A percentile compares a stretch with the other conserved stretches of the same genome.
Evolutionary conservation across 2,888 invertebrate species (phyloP).

Genomic region (Julus scandinavius): DNA sequence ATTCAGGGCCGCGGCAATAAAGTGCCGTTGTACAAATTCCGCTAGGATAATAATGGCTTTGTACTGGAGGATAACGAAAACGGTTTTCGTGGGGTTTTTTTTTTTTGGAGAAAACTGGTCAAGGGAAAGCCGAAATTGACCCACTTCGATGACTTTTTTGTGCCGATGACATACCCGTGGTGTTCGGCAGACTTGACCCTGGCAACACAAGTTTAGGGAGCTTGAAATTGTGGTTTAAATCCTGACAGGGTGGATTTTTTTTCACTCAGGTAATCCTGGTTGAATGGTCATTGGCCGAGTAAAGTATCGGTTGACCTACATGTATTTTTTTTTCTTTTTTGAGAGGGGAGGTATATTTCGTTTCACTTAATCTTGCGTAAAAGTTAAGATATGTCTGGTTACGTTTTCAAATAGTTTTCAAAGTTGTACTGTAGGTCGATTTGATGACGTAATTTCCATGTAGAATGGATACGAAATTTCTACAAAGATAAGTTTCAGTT

Average conservation of each 20-base stretch:
- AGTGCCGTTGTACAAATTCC: conserved; percentile 7
- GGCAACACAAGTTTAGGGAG: neutral
- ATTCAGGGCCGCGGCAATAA: conserved; percentile 20
- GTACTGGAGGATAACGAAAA: neutral
- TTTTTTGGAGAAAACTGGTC: neutral
- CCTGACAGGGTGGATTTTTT: conserved; percentile 12
- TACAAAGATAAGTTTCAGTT: no score
- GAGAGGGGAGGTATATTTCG: neutral
- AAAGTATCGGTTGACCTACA: neutral
- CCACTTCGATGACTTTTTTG: neutral
- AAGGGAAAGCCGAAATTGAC: conserved; percentile 42
- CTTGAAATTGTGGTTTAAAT: neutral
- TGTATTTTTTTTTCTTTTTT: neutral
- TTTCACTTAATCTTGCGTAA: no score
- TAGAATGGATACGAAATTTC: no score
- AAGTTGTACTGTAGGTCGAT: no score
- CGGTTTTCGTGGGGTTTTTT: neutral
- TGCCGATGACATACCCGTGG: neutral
- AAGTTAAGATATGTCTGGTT: no score
- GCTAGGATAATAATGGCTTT: neutral
- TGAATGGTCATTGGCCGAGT: neutral
- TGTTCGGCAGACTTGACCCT: neutral
- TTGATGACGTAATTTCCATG: no score
- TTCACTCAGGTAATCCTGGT: neutral
- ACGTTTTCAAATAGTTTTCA: no score